phyloP scores from a whole-genome alignment of 2,888 invertebrate genomes.

The Salticus scenicus region DNA sequence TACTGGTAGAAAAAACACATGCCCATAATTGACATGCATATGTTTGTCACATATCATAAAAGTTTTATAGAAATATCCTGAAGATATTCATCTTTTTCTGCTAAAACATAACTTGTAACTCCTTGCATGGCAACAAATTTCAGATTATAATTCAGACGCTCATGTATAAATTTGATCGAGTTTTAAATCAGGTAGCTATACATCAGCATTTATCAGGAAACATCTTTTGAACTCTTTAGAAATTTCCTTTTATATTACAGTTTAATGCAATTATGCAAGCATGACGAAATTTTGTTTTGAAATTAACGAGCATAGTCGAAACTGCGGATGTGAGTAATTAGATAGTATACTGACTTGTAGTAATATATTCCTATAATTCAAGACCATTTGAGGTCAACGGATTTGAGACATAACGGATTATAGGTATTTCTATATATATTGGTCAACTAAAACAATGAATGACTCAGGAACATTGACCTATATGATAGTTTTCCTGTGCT shows the following conservation, averaged over 20 bases:
- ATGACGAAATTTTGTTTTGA: not conserved
- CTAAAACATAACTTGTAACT: no score
- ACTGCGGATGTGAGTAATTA: not conserved
- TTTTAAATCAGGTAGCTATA: no score
- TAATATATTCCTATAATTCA: not conserved
- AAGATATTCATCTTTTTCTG: no score
- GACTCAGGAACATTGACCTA: slow-evolving; percentile 6
- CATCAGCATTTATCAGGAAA: no score
- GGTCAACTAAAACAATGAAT: not conserved
- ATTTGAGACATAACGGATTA: not conserved
- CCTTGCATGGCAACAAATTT: no score
- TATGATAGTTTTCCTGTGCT: not conserved
- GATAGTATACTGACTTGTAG: not conserved
- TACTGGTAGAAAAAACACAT: no score
- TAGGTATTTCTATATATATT: not conserved
- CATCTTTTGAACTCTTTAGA: not conserved
- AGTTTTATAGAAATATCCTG: no score
- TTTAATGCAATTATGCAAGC: not conserved
- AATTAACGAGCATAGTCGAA: not conserved
- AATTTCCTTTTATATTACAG: not conserved
- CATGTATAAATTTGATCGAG: no score
- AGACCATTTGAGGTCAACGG: not conserved
- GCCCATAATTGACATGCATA: no score
- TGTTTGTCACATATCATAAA: no score
- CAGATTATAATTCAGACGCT: no score